Percentiles rank a stretch among this genome's conserved stretches.
These are phyloP conservation scores for Nomada lathburiana DNA, from an alignment of 2,888 invertebrate genomes.

Conservation along the genomic window DNA sequence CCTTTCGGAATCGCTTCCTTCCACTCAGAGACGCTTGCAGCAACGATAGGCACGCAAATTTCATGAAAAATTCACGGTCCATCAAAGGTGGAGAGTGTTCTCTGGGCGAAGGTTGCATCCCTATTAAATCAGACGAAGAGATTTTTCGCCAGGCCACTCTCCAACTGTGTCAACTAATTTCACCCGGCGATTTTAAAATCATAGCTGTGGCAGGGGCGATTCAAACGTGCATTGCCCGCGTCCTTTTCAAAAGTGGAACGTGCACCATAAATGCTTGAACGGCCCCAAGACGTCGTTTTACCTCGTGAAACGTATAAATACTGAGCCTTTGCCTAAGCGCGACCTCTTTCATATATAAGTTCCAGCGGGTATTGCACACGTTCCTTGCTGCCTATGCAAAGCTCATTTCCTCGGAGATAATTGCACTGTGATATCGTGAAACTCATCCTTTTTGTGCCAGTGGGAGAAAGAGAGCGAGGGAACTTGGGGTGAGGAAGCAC, in stretches of 20 bases:
- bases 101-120: conserved; percentile 55
- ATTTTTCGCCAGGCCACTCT: conserved; percentile 45
- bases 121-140: conserved; percentile 67
- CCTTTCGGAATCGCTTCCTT: conserved; percentile 24
- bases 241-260: conserved; percentile 71
- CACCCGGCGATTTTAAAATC: conserved; percentile 71
- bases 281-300: conserved; percentile 69
- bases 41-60: conserved; percentile 16
- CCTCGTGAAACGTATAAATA: conserved; percentile 70
- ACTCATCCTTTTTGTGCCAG: conserved; percentile 58
- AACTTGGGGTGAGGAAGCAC: conserved; percentile 37
- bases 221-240: conserved; percentile 70
- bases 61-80: conserved; percentile 49
- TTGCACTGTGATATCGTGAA: conserved; percentile 76
- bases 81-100: conserved; percentile 26
- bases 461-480: conserved; percentile 2
- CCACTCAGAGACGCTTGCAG: not conserved
- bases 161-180: conserved; percentile 68
- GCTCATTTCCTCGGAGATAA: conserved; percentile 79
- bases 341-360: conserved; percentile 68
- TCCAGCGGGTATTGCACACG: conserved; percentile 61
- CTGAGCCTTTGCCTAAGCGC: conserved; percentile 67
- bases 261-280: conserved; percentile 71
- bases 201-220: conserved; percentile 60
- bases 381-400: conserved; percentile 74